Evolutionary conservation across 1,140 invertebrate species (phyloP).

Genomic region (Heliconius congener): DNA sequence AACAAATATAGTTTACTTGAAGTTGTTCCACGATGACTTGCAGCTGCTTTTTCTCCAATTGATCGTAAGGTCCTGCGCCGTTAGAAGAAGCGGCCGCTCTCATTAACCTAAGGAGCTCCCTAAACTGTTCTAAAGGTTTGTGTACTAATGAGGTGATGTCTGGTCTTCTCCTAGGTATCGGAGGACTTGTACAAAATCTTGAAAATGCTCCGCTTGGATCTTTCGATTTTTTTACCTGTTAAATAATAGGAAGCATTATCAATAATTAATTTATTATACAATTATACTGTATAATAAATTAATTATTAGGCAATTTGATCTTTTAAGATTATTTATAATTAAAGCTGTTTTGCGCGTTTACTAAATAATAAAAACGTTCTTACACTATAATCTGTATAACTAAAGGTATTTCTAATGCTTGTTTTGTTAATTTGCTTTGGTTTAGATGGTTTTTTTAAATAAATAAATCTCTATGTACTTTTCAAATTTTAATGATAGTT

Average conservation of each 20-base stretch:
- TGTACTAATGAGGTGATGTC: slow-evolving; percentile 91
- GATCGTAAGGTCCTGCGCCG: slow-evolving; percentile 70
- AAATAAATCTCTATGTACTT: too few relatives aligned
- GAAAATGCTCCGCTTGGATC: slow-evolving; percentile 85
- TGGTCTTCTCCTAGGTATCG: slow-evolving; percentile 89
- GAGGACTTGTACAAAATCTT: slow-evolving; percentile 88
- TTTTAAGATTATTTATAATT: too few relatives aligned
- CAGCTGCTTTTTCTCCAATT: slow-evolving; percentile 76
- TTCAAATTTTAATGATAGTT: too few relatives aligned
- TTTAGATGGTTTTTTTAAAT: too few relatives aligned
- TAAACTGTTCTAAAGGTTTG: slow-evolving; percentile 87
- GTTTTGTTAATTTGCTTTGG: too few relatives aligned
- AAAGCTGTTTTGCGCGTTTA: too few relatives aligned
- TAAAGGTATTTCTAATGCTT: too few relatives aligned
- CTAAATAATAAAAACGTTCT: too few relatives aligned
- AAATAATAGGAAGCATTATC: neutral
- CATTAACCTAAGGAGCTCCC: slow-evolving; percentile 75
- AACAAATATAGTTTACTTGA: slow-evolving; percentile 54
- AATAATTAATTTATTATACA: neutral
- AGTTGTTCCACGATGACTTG: slow-evolving; percentile 76
- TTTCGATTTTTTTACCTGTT: slow-evolving; percentile 83
- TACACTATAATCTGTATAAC: too few relatives aligned
- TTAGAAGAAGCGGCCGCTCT: slow-evolving; percentile 68
- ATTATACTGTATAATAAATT: too few relatives aligned
- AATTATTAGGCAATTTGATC: too few relatives aligned